Base-by-base conservation (phyloP, 92 coral and sea anemone species). In the Parazoanthus swiftii region DNA sequence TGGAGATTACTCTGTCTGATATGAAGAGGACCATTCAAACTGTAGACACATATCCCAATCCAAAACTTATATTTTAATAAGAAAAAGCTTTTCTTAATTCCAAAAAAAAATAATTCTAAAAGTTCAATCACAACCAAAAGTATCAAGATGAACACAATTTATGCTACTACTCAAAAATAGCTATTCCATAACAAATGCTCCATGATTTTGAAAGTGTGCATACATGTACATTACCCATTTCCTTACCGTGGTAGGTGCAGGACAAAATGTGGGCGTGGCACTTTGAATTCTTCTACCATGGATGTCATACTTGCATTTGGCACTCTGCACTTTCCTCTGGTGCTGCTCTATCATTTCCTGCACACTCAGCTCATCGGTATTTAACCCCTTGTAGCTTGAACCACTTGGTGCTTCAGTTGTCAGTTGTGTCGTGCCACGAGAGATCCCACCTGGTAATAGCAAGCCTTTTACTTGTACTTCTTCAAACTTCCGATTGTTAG, bases 211-310 rank as follows among this genome's bases (percentile, higher is more conserved):
- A 46, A 46, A 46, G 8, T 46, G 51, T 8, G n/a, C n/a, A 68
- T 9, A 68, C 26, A 68, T 10, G 29, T 33, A 18, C 33, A 20
- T 20, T 29, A 11, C 16, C 13, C 13, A 6, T 20, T 25, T 9
- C 38, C 82, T 85, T 46, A 92, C 94, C 92, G 84, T 38, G 29
- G 63, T 74, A 9, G 98, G 98, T 39, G 98, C 98, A 54, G 98
- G 96, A 36, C 98, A 95, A 89, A 95, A 95, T 44, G 85, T 77
- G 7, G 98, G 93, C n/a, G 74, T 88, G 33, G 80, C 94, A 84
- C 94, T 86, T 87, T 91, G 89, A 68, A 95, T 93, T 59, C 93
- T 89, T 15, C 98, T 90, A 0, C 98, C 98, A 89, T 95, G 91
- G 35, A 88, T 92, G 81, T 95, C 98, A 42, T 95, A 95, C 85